phyloP scores from a whole-genome alignment of 2,888 invertebrate species.

The Ernsta delagoae region DNA sequence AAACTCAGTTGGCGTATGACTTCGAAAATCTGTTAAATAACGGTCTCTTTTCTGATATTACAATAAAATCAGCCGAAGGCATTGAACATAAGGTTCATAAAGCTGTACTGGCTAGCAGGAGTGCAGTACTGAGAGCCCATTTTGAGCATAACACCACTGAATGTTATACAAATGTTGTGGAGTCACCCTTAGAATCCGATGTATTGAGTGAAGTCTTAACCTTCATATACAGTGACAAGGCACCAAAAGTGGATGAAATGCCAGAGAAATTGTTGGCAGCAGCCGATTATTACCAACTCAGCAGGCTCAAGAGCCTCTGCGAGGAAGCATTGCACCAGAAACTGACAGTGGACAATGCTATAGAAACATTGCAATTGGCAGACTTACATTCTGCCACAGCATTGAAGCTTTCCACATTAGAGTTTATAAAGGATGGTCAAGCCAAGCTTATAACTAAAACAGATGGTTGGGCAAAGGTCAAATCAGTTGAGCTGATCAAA shows the following conservation, averaged over 20 bases:
- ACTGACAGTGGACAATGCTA: constrained; percentile 75
- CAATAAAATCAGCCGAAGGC: constrained; percentile 70
- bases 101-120: constrained; percentile 72
- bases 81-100: constrained; percentile 74
- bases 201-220: constrained; percentile 70
- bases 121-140: constrained; percentile 71
- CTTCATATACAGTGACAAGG: constrained; percentile 76
- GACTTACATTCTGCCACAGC: constrained; percentile 72
- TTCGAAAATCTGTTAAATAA: constrained; percentile 70
- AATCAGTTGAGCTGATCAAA: constrained; percentile 74
- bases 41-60: constrained; percentile 73
- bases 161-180: constrained; percentile 68
- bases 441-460: constrained; percentile 73
- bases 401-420: constrained; percentile 67
- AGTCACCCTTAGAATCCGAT: constrained; percentile 71
- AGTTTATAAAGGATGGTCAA: constrained; percentile 78
- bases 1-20: constrained; percentile 69
- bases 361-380: constrained; percentile 73
- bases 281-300: constrained; percentile 75
- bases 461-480: constrained; percentile 71
- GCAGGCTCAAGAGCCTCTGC: constrained; percentile 69
- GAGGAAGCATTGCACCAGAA: constrained; percentile 75
- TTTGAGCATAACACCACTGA: constrained; percentile 78
- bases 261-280: constrained; percentile 75
- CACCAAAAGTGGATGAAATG: constrained; percentile 72